Conservation (phyloP, 2,797 vertebrate genomes). For the Tenualosa thibaudeaui region DNA sequence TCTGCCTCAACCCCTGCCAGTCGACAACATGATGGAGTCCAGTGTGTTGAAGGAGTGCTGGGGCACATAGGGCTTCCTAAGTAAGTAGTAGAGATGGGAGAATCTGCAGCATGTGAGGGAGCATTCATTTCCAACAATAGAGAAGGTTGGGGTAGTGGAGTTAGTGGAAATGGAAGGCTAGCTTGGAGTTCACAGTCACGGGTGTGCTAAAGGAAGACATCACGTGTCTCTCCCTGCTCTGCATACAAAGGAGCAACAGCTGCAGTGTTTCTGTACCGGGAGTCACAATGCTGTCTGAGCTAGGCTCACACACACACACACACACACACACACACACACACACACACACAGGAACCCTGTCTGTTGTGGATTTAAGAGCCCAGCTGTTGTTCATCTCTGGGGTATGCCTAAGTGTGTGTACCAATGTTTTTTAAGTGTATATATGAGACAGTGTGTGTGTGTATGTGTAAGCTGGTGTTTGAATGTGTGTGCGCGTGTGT, state of each 20-base stretch:
- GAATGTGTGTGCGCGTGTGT: background rate
- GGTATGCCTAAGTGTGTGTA: conserved; percentile 17
- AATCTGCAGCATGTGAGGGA: no score
- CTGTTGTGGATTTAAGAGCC: conserved; percentile 68
- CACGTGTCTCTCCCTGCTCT: background rate
- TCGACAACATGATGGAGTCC: background rate
- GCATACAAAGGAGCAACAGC: background rate
- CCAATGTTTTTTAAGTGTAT: background rate
- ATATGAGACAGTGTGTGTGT: background rate
- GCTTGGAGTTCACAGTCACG: background rate
- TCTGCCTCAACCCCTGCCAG: no score
- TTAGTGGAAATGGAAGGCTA: background rate
- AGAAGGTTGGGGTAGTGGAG: background rate
- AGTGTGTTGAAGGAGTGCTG: background rate
- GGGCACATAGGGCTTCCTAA: no score
- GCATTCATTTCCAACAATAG: background rate
- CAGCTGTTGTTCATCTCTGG: conserved; percentile 67
- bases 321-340: background rate
- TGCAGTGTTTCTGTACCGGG: conserved; percentile 9
- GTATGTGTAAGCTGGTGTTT: background rate
- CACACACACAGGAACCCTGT: conserved; percentile 68
- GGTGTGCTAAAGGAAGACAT: background rate
- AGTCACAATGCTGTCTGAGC: background rate
- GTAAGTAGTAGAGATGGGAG: no score
- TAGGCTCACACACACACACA: conserved; percentile 9